phyloP scores from a whole-genome alignment of 2,888 invertebrate genomes.

The Euclidia mi region DNA sequence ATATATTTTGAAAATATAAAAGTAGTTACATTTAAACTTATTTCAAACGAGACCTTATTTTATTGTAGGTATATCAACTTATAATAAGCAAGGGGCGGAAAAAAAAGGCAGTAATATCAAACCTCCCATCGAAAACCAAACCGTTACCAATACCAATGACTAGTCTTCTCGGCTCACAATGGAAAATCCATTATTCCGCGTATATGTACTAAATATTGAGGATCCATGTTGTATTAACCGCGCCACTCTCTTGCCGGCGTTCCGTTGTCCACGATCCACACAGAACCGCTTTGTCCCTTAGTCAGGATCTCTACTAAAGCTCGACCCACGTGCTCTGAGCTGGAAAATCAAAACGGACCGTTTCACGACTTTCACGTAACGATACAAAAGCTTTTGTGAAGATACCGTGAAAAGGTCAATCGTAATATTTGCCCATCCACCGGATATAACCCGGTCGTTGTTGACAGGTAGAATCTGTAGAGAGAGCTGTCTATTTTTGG shows the following conservation, averaged over 20 bases:
- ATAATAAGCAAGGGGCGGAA: too few relatives aligned
- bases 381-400: not conserved
- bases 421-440: not conserved
- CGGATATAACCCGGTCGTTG: not conserved
- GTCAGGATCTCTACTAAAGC: constrained; percentile 91
- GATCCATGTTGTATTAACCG: constrained; percentile 62
- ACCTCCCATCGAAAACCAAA: not conserved
- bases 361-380: too few relatives aligned
- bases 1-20: constrained; percentile 4
- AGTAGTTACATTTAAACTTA: too few relatives aligned
- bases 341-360: constrained; percentile 73
- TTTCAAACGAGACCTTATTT: too few relatives aligned
- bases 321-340: constrained; percentile 92
- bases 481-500: not conserved
- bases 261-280: constrained; percentile 93
- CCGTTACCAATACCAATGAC: not conserved
- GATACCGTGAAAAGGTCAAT: not conserved
- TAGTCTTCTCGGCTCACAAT: constrained; percentile 27
- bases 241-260: constrained; percentile 91
- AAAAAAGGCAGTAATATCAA: too few relatives aligned
- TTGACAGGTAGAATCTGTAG: not conserved
- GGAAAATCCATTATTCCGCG: constrained; percentile 30
- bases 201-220: constrained; percentile 17
- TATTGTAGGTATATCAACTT: not conserved
- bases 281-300: constrained; percentile 92